Evolutionary conservation across 2,113 vertebrate species (phyloP).

Genomic region (Odobenus rosmarus): DNA sequence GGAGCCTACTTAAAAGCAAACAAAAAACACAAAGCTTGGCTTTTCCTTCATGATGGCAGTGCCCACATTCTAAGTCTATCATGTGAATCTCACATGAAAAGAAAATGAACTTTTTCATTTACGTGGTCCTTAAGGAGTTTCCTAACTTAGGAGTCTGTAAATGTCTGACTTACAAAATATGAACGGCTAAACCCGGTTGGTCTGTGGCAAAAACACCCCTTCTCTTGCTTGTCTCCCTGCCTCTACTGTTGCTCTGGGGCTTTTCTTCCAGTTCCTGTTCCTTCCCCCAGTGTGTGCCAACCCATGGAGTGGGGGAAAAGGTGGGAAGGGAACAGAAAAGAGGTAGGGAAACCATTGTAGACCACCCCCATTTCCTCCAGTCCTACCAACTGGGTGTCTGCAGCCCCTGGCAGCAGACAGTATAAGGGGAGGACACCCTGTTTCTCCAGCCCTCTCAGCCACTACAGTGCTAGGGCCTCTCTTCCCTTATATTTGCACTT

Average conservation of each 20-base stretch:
- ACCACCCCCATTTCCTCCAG: not conserved
- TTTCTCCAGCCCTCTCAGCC: not conserved
- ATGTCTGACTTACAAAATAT: not conserved
- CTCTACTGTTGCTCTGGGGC: not conserved
- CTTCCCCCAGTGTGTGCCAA: not conserved
- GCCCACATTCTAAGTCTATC: not conserved
- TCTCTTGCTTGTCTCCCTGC: not conserved
- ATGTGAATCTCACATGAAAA: not conserved
- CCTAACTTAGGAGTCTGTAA: not conserved
- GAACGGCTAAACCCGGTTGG: not conserved
- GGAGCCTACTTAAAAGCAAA: not conserved
- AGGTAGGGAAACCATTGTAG: not conserved
- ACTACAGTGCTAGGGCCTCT: not conserved
- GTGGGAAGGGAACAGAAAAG: not conserved
- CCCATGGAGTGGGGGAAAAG: not conserved
- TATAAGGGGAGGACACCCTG: not conserved
- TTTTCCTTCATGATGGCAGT: not conserved
- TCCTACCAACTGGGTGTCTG: not conserved
- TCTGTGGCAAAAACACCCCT: not conserved
- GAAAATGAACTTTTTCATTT: not conserved
- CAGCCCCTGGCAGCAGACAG: not conserved
- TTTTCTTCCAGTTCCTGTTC: not conserved
- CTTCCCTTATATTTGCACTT: not conserved
- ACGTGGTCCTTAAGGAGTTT: not conserved
- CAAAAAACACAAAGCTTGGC: not conserved